phyloP scores from a whole-genome alignment of 2,113 vertebrate genomes.

The Passer montanus region DNA sequence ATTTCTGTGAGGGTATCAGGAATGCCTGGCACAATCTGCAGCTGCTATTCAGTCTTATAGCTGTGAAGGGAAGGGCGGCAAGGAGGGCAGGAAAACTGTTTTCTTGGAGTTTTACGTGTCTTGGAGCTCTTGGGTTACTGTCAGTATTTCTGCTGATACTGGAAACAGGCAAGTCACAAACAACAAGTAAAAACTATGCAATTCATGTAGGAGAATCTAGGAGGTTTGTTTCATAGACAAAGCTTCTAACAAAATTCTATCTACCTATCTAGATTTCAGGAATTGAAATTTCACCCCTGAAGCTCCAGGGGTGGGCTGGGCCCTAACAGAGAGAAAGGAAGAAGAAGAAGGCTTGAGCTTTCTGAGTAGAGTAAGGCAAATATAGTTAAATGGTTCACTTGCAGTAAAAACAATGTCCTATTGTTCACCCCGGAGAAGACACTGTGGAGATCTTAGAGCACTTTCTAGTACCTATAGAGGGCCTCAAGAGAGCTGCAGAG shows the following conservation, averaged over 20 bases:
- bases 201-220: not conserved
- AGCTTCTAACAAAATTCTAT: not conserved
- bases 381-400: not conserved
- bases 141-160: not conserved
- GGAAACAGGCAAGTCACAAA: not conserved
- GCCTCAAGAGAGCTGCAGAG: not conserved
- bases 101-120: not conserved
- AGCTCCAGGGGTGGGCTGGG: not conserved
- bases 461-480: not conserved
- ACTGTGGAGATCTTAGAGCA: too few relatives aligned
- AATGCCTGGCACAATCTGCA: not conserved
- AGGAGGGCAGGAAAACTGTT: not conserved
- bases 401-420: not conserved
- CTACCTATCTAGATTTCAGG: not conserved
- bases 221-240: not conserved
- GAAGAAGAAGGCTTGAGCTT: not conserved
- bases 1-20: not conserved
- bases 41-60: not conserved
- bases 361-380: not conserved
- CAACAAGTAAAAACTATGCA: not conserved
- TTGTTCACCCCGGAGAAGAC: not conserved
- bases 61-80: not conserved
- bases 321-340: not conserved
- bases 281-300: not conserved
- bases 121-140: not conserved